Evolutionary conservation across 2,888 invertebrate genomes (phyloP).

Genomic region (Noctua pronuba): DNA sequence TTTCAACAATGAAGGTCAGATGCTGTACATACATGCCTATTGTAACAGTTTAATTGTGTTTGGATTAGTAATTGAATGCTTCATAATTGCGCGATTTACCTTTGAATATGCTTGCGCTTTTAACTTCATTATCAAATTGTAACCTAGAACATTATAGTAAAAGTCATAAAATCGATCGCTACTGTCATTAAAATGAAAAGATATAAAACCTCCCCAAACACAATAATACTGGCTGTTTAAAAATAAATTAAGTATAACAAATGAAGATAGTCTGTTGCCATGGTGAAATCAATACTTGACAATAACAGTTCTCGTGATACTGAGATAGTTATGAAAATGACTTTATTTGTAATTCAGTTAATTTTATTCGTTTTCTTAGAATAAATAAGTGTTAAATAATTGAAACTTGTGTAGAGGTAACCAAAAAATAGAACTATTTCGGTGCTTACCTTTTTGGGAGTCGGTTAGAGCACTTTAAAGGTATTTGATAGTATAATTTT

Average conservation of each 20-base stretch:
- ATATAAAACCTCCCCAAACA: constrained; percentile 20
- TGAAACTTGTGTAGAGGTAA: constrained; percentile 46
- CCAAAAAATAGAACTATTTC: constrained; percentile 38
- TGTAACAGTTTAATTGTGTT: constrained; percentile 44
- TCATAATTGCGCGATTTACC: constrained; percentile 68
- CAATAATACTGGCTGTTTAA: constrained; percentile 56
- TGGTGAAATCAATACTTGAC: constrained; percentile 75
- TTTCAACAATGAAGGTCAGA: constrained; percentile 71
- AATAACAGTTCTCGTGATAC: constrained; percentile 63
- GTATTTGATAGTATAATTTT: constrained; percentile 20
- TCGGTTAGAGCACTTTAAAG: constrained; percentile 18
- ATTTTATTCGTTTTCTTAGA: constrained; percentile 50
- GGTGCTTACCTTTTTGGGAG: constrained; percentile 55
- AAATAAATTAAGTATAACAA: constrained; percentile 68
- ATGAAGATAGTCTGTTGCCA: constrained; percentile 74
- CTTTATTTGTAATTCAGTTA: constrained; percentile 59
- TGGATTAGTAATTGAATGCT: constrained; percentile 52
- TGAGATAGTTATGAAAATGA: constrained; percentile 44
- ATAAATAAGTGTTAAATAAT: constrained; percentile 53
- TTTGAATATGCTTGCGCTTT: constrained; percentile 80
- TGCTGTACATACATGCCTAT: constrained; percentile 42
- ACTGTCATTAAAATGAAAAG: constrained; percentile 26
- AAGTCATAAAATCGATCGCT: constrained; percentile 29
- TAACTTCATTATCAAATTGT: constrained; percentile 80
- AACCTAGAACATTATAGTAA: constrained; percentile 74